A percentile compares a stretch with the other conserved stretches of the same genome.
These are phyloP conservation scores for Regulus satrapa DNA, from an alignment of 2,113 vertebrate genomes.

Conservation along the genomic window DNA sequence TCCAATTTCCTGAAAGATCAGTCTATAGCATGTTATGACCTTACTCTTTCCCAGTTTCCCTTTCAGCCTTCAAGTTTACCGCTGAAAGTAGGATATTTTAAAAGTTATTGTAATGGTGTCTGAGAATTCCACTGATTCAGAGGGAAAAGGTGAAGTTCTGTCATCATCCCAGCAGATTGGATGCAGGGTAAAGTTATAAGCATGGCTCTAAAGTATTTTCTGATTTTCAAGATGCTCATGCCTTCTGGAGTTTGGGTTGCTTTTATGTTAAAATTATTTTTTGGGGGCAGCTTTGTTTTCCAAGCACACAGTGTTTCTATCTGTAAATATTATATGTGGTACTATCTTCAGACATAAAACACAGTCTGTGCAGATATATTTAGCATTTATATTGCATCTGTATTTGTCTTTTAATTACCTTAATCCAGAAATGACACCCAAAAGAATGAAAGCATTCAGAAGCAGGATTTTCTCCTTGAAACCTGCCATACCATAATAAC, in stretches of 20 bases:
- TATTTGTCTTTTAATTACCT: constrained; percentile 22
- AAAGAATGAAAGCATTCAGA: background rate
- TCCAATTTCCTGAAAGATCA: background rate
- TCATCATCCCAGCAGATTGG: background rate
- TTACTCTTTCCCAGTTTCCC: background rate
- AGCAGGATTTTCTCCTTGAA: background rate
- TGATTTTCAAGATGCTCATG: background rate
- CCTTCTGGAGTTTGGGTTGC: background rate
- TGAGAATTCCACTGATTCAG: background rate
- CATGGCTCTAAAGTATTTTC: background rate
- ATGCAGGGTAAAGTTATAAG: background rate
- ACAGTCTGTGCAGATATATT: background rate
- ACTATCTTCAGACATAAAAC: background rate
- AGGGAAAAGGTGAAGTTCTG: background rate
- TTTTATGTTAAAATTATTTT: background rate
- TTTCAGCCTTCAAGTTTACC: background rate
- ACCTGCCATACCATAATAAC: background rate
- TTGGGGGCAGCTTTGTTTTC: constrained; percentile 13
- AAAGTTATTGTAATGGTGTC: background rate
- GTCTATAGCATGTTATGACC: background rate
- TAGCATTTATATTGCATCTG: background rate
- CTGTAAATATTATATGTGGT: background rate
- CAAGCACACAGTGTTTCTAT: background rate
- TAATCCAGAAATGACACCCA: background rate
- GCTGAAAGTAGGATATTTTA: background rate